Conservation (phyloP, 2,797 vertebrate species). For the Aplochiton taeniatus region DNA sequence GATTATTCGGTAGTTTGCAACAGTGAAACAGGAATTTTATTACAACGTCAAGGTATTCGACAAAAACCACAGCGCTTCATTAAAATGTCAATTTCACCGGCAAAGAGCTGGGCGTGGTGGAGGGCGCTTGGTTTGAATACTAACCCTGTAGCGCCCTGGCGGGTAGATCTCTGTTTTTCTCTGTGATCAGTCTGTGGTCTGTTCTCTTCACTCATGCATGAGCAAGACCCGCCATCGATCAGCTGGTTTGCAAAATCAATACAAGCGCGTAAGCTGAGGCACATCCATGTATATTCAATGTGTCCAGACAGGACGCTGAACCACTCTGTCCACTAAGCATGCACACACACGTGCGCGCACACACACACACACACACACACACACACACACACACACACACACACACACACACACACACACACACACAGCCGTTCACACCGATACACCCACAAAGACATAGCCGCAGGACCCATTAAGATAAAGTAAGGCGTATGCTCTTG, state of each 20-base stretch:
- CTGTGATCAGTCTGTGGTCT: background rate
- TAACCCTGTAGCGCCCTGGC: too few species aligned
- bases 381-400: slow-evolving; percentile 14
- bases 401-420: slow-evolving; percentile 15
- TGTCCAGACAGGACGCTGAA: too few species aligned
- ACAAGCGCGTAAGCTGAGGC: background rate
- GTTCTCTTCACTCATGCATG: background rate
- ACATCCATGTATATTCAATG: background rate
- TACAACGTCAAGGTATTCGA: background rate
- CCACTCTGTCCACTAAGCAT: too few species aligned
- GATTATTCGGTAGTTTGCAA: background rate
- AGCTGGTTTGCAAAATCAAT: background rate
- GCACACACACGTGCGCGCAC: background rate
- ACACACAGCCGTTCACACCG: slow-evolving; percentile 7
- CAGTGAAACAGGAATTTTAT: background rate
- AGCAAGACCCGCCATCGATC: background rate
- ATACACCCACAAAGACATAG: background rate
- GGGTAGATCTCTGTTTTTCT: too few species aligned
- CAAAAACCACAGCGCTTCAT: background rate
- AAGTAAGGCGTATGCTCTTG: too few species aligned
- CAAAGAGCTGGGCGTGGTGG: too few species aligned
- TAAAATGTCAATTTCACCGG: too few species aligned
- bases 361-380: background rate
- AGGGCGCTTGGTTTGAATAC: too few species aligned
- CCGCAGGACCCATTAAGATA: too few species aligned